phyloP scores from a whole-genome alignment of 1,140 invertebrate genomes.

The Procambarus virginalis region DNA sequence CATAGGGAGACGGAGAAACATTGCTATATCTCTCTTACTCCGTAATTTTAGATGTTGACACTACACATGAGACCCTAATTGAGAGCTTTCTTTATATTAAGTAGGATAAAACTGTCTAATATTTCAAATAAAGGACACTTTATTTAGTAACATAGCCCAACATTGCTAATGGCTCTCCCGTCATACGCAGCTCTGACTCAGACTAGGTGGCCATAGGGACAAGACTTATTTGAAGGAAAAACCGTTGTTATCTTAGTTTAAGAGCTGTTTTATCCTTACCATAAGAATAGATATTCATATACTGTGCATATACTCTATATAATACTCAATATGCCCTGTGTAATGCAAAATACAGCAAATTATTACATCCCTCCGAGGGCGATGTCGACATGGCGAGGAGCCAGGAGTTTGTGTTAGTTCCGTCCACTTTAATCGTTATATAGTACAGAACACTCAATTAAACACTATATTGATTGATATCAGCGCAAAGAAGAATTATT shows the following conservation, averaged over 20 bases:
- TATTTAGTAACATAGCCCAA: conserved; percentile 26
- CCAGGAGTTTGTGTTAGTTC: conserved; percentile 64
- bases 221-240: conserved; percentile 32
- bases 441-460: neutral
- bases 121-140: conserved; percentile 5
- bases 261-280: neutral
- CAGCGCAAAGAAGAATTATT: conserved; percentile 43
- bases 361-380: conserved; percentile 4
- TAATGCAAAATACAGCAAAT: conserved; percentile 31
- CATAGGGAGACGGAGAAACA: neutral
- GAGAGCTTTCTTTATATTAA: neutral
- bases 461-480: neutral
- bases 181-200: conserved; percentile 20
- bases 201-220: neutral
- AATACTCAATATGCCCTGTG: neutral
- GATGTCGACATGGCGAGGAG: conserved; percentile 52
- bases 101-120: neutral
- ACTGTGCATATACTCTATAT: neutral
- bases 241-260: neutral
- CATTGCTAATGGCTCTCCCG: neutral
- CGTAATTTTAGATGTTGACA: neutral
- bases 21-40: neutral
- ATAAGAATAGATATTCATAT: neutral
- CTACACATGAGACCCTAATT: neutral
- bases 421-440: conserved; percentile 16